Evolutionary conservation across 2,113 vertebrate genomes (phyloP), one percentile per base, ranked within the genome.

Genomic region (Halichoeres trimaculatus): DNA sequence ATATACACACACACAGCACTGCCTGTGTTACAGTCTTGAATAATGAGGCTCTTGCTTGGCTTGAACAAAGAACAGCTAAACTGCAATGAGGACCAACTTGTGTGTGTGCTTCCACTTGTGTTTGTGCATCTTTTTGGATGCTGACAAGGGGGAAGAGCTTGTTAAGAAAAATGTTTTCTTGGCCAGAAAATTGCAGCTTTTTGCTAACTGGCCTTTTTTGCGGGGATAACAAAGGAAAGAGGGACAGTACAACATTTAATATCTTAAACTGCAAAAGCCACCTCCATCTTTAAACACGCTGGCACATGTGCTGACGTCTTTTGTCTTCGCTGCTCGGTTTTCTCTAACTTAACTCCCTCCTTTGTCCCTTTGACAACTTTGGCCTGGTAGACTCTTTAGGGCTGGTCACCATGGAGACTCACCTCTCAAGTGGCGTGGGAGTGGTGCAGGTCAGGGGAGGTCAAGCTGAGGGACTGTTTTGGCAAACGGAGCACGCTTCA

Each of bases 401-500:
- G 35, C 38, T 4, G 40, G 84, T 92, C 85, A 74, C 89, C 81
- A 92, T 92, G 90, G 90, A 92, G 85, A 93, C 74, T 48, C 74
- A 64, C 47, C 65, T 8, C 75, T 85, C 71, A 87, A 85, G 80
- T 81, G 78, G 70, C 58, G 73, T 80, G 71, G 80, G 76, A 88
- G 85, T 84, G 74, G 70, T 63, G 70, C 22, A 13, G 92, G 88
- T 90, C 86, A 77, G 34, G 36, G 51, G 76, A 81, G 89, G 91
- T 92, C 90, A 90, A 75, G 70, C 73, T 22, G 74, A 83, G 87
- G 85, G 86, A 84, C 76, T 90, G 87, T 91, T 91, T 88, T 88
- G 89, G 89, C 83, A 82, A 90, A 88, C 80, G 45, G 78, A 89
- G 83, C 90, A 93, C 59, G 90, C 88, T 92, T 93, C 91, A 93